Base-by-base conservation (phyloP, 2,888 invertebrate genomes). In the Neria commutata region DNA sequence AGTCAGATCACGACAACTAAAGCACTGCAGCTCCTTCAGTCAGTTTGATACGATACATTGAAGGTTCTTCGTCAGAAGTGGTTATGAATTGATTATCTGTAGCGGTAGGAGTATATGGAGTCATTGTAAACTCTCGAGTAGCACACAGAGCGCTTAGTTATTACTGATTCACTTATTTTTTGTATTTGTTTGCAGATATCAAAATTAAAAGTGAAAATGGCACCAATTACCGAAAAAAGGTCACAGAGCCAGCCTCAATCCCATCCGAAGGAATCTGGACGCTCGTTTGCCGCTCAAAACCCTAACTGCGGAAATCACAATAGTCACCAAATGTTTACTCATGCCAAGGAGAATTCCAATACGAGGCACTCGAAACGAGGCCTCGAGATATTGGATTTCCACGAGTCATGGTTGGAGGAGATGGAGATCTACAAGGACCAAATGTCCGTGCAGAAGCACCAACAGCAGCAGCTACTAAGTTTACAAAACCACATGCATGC, bases 321-420 rank as follows among this genome's bases (percentile, higher is more conserved):
- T 34, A 52, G 47, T 34, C 57, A 58, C 11, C 47, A 58, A 56
- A 59, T 50, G n/a, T n/a, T n/a, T 40, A 34, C 63, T 16, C 66
- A 72, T 33, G 65, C 73, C 14, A 78, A 80, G 67, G 77, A 79
- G 64, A 80, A 80, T 54, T 37, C 48, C 49, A 6, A 10, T 26
- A 56, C 8, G 37, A 6, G 3, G 6, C 3, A 23, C n/a, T 24
- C 10, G 5, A 63, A 62, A 42, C 78, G 74, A 48, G 73, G 76
- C 47, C 69, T 81, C 21, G 82, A 81, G 57, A 80, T 81, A 11
- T 63, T 79, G 11, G 81, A 81, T 60, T 81, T 80, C 53, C 80
- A 81, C 54, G 81, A 81, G 42, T 79, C 82, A 17, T 81, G 81
- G 81, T 66, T 80, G 34, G 76, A 80, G 56, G 81, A 81, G 61